These are phyloP conservation scores for Thereva unica DNA, from an alignment of 2,888 invertebrate species.

Conservation along the genomic window DNA sequence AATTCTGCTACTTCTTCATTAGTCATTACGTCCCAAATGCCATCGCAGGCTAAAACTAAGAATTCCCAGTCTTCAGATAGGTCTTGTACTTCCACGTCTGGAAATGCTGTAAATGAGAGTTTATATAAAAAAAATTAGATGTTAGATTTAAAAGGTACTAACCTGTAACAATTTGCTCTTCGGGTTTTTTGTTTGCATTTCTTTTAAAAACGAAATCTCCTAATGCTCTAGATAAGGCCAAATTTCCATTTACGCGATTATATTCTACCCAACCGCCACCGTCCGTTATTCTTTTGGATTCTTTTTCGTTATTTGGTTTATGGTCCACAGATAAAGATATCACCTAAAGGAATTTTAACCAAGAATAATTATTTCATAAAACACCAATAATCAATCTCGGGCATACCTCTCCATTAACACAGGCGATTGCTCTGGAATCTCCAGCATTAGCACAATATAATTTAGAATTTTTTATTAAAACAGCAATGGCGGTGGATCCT, in stretches of 20 bases:
- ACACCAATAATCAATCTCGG: neutral
- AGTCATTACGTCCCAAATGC: slow-evolving; percentile 98
- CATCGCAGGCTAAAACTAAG: slow-evolving; percentile 95
- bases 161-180: slow-evolving; percentile 70
- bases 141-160: too few relatives aligned
- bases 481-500: slow-evolving; percentile 90
- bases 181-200: slow-evolving; percentile 80
- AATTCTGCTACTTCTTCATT: slow-evolving; percentile 93
- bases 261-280: slow-evolving; percentile 98
- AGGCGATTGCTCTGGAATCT: slow-evolving; percentile 93
- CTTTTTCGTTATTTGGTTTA: slow-evolving; percentile 89
- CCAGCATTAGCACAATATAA: slow-evolving; percentile 97
- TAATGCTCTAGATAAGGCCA: slow-evolving; percentile 92
- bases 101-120: slow-evolving; percentile 70
- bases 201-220: slow-evolving; percentile 97
- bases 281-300: slow-evolving; percentile 84
- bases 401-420: slow-evolving; percentile 73
- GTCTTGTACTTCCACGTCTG: slow-evolving; percentile 83
- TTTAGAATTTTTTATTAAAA: slow-evolving; percentile 79
- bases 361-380: slow-evolving; percentile 2
- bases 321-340: slow-evolving; percentile 87
- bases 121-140: too few relatives aligned
- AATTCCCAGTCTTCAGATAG: slow-evolving; percentile 94
- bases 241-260: slow-evolving; percentile 96
- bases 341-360: slow-evolving; percentile 52